Conservation (phyloP, 2,113 vertebrate species). For the Apistogramma diplotaenia region DNA sequence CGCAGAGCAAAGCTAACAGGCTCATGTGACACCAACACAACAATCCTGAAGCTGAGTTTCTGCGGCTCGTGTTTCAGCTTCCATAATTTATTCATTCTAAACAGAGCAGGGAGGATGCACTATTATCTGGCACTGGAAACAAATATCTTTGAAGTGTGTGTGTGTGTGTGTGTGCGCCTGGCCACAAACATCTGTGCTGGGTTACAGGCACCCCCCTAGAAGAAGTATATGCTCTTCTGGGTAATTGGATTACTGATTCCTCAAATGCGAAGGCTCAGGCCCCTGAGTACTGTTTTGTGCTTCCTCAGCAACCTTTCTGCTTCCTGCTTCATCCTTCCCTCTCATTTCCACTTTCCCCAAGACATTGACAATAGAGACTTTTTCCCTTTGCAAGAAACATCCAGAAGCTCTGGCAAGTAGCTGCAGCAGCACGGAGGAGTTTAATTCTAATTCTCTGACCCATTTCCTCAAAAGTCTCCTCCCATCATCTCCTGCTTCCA, state of each 20-base stretch:
- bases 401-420: slow-evolving; percentile 51
- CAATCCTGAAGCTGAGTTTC: slow-evolving; percentile 18
- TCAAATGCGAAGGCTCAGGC: slow-evolving; percentile 53
- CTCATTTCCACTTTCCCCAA: slow-evolving; percentile 64
- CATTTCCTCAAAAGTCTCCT: slow-evolving; percentile 49
- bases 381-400: slow-evolving; percentile 53
- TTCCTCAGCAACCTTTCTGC: slow-evolving; percentile 62
- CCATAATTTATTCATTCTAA: slow-evolving; percentile 47
- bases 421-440: slow-evolving; percentile 29
- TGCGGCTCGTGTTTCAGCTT: slow-evolving; percentile 14
- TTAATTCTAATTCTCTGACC: slow-evolving; percentile 62
- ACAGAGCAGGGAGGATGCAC: slow-evolving; percentile 29
- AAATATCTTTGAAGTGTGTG: slow-evolving; percentile 59
- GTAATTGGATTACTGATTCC: slow-evolving; percentile 76
- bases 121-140: slow-evolving; percentile 41
- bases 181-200: slow-evolving; percentile 47
- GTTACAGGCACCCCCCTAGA: slow-evolving; percentile 54
- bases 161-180: neutral
- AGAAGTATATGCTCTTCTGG: slow-evolving; percentile 64
- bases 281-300: slow-evolving; percentile 68
- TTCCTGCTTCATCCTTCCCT: slow-evolving; percentile 49
- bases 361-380: slow-evolving; percentile 59
- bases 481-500: slow-evolving; percentile 3
- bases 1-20: neutral
- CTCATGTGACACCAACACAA: slow-evolving; percentile 7